Conservation (phyloP, 2,888 invertebrate species). For the Trissoscelio sp. region DNA sequence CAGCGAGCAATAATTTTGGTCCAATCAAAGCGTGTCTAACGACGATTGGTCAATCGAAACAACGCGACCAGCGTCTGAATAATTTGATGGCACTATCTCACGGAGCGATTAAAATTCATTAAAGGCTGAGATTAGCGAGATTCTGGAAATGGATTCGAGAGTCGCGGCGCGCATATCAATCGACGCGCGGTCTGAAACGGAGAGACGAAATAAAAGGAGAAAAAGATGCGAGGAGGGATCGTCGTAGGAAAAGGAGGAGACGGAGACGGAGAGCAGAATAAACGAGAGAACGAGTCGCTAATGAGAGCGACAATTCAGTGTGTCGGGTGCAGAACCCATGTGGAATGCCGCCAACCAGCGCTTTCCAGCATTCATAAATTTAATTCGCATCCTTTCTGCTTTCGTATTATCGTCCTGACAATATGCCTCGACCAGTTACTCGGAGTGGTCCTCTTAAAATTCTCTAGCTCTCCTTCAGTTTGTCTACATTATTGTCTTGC, state of each 20-base stretch:
- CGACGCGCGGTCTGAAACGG: slow-evolving; percentile 71
- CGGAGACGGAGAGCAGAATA: slow-evolving; percentile 70
- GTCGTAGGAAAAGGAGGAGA: slow-evolving; percentile 51
- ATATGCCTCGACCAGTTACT: slow-evolving; percentile 75
- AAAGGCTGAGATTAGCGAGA: slow-evolving; percentile 77
- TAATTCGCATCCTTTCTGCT: slow-evolving; percentile 78
- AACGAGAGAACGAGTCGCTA: slow-evolving; percentile 75
- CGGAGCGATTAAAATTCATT: slow-evolving; percentile 79
- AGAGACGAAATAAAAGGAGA: slow-evolving; percentile 55
- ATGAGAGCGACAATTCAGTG: slow-evolving; percentile 82
- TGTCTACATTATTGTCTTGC: slow-evolving; percentile 61
- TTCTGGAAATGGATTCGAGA: slow-evolving; percentile 80
- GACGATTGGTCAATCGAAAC: slow-evolving; percentile 62
- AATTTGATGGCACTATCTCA: slow-evolving; percentile 62
- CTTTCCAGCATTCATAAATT: slow-evolving; percentile 80
- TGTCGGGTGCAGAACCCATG: slow-evolving; percentile 78
- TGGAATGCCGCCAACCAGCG: slow-evolving; percentile 79
- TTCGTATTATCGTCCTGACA: slow-evolving; percentile 79
- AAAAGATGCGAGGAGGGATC: slow-evolving; percentile 58
- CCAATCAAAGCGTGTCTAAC: slow-evolving; percentile 62
- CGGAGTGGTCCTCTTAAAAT: slow-evolving; percentile 65
- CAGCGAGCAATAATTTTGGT: slow-evolving; percentile 55
- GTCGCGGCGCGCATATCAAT: slow-evolving; percentile 81
- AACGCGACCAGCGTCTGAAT: slow-evolving; percentile 59
- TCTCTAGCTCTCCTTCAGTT: slow-evolving; percentile 61